Evolutionary conservation across 2,797 vertebrate genomes (phyloP), one percentile per base, ranked within the genome.

Genomic region (Emydoidea blandingii): DNA sequence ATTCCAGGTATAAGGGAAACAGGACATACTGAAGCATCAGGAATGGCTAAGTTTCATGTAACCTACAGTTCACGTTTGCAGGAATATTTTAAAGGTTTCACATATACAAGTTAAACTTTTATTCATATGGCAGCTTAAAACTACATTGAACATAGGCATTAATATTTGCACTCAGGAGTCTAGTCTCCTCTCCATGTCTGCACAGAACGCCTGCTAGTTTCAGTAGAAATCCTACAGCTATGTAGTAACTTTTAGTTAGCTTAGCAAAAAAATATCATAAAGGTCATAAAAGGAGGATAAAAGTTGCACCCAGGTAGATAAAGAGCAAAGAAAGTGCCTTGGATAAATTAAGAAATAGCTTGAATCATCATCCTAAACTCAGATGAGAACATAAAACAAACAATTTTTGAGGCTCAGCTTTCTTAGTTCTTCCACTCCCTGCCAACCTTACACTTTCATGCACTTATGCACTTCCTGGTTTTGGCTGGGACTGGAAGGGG

Each of bases 1-100:
- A 85, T n/a, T 83, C 62, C 81, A 97, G 91, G 81, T 96, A 83
- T 29, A 94, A 93, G 25, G 56, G 29, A 97, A 94, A 90, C 12
- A 94, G 76, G 59, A 86, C 37, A 65, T 83, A 82, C 12, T 78
- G 76, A 91, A 47, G 19, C 12, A 31, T 49, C 59, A 81, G 85
- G 25, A 23, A 78, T 29, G 88, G 52, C n/a, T 78, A 79, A 78
- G 47, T 11, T 44, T 74, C 21, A 44, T 74, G 12, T 41, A 74
- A 74, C 37, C 68, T 41, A 41, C n/a, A 74, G 37, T 74, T 94
- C 78, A 25, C 65, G 62, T 93, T 87, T 65, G 54, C 57, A 87
- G 44, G 41, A 81, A 91, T 91, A 41, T 57, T 5, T 12, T 16
- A 86, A 82, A 82, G 6, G 1, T 79, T 82, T 78, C 16, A n/a